Conservation (phyloP, 2,888 invertebrate genomes). For the Drosophila robusta region DNA sequence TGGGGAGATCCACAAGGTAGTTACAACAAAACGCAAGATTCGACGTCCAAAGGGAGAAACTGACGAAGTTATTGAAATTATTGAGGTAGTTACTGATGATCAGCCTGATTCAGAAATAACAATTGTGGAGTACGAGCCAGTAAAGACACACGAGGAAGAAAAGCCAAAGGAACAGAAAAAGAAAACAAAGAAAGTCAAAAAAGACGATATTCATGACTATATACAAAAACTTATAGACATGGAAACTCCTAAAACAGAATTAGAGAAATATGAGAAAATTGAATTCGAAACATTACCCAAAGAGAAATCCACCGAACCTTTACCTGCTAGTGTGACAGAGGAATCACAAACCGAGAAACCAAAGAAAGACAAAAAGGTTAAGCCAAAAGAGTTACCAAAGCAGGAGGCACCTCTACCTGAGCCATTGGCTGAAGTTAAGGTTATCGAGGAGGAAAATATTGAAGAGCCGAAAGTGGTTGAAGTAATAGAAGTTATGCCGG, state of each 20-base stretch:
- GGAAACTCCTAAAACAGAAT: slow-evolving; percentile 81
- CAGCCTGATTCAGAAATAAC: slow-evolving; percentile 82
- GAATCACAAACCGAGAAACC: slow-evolving; percentile 74
- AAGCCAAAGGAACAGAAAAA: slow-evolving; percentile 78
- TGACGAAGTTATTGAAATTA: slow-evolving; percentile 83
- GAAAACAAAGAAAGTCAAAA: slow-evolving; percentile 80
- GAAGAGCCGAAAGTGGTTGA: slow-evolving; percentile 60
- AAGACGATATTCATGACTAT: slow-evolving; percentile 81
- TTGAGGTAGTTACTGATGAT: slow-evolving; percentile 81
- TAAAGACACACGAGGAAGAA: slow-evolving; percentile 81
- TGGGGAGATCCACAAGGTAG: slow-evolving; percentile 84
- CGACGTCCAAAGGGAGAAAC: slow-evolving; percentile 84
- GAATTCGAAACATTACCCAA: slow-evolving; percentile 78
- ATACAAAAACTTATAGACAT: slow-evolving; percentile 80
- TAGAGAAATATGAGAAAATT: slow-evolving; percentile 84
- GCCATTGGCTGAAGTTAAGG: slow-evolving; percentile 52
- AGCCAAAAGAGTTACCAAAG: slow-evolving; percentile 53
- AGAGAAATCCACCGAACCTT: slow-evolving; percentile 55
- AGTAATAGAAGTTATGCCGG: slow-evolving; percentile 74
- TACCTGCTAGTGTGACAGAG: slow-evolving; percentile 62
- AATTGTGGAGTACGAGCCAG: slow-evolving; percentile 73
- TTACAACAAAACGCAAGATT: slow-evolving; percentile 84
- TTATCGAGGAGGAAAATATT: slow-evolving; percentile 60
- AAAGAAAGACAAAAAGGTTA: slow-evolving; percentile 76
- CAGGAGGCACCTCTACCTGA: slow-evolving; percentile 46